Base-by-base conservation (phyloP, 2,797 vertebrate species). In the Acrossocheilus wenchowensis region DNA sequence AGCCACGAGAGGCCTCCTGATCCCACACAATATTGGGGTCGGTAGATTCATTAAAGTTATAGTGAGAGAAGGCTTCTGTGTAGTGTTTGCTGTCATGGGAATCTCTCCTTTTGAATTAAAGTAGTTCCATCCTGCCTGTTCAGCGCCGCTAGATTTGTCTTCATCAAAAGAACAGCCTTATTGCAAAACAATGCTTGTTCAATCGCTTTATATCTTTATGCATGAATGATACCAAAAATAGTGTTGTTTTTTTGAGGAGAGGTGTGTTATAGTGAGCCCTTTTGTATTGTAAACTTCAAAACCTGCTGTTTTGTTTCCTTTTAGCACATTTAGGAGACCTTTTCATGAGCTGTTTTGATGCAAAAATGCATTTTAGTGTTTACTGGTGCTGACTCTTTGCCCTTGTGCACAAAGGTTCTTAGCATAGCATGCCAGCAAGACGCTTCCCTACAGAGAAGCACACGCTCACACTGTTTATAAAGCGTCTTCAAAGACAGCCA, bases 1-100 rank as follows among this genome's bases (percentile, higher is more conserved):
- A 79, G 66, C 84, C 12, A 2, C 3, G 8, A 85, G 87, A 75
- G 80, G 78, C 57, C 26, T 64, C 71, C 78, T 85, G 87, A 80
- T 85, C 84, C 54, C 68, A 75, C 50, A 62, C 50, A 82, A 86
- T 86, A 85, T 86, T 85, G 83, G 41, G 87, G 79, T 86, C 68
- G 66, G 79, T 86, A 82, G 87, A 82, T 88, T 84, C 82, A 87
- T 81, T 83, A 86, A 87, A 69, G 62, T 36, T 69, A 52, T 45
- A 78, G 45, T 30, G 72, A 11, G 54, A 81, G 72, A 45, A 60
- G 69, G 11, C 43, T 57, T 45, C 26, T 64, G 12, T 78, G 50
- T 74, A 14, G 5, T 21, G 66, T 78, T 85, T 54, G 26, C 74
- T 73, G 74, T 36, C 84, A 79, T 36, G 84, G 66, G 84, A 80